Evolutionary conservation across 2,113 vertebrate genomes (phyloP).

Genomic region (Rhipidura dahli): DNA sequence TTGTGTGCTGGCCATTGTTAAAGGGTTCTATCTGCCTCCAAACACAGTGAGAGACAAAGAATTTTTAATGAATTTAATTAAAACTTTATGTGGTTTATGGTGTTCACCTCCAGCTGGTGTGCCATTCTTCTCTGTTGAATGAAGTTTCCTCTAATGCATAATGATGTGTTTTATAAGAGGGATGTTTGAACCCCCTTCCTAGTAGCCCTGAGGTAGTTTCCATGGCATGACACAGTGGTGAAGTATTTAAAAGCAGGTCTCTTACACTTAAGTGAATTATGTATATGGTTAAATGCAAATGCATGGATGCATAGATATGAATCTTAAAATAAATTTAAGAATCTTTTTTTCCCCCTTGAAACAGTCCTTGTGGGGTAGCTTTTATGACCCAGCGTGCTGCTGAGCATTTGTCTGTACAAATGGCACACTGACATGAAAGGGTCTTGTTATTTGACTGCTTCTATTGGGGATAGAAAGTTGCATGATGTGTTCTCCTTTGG

Average conservation of each 20-base stretch:
- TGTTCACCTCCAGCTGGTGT: conserved; percentile 65
- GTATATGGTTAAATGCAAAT: conserved; percentile 50
- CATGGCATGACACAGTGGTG: conserved; percentile 62
- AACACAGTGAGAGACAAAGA: conserved; percentile 70
- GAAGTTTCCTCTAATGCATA: conserved; percentile 68
- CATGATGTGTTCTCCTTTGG: not conserved
- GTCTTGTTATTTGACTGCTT: not conserved
- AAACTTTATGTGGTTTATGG: conserved; percentile 73
- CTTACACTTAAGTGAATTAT: conserved; percentile 54
- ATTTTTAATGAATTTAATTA: conserved; percentile 80
- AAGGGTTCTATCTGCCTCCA: conserved; percentile 70
- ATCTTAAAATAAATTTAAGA: conserved; percentile 50
- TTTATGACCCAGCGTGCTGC: not conserved
- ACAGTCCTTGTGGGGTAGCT: not conserved
- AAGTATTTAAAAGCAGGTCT: conserved; percentile 58
- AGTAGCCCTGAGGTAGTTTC: conserved; percentile 73
- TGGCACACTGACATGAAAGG: not conserved
- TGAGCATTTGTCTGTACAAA: not conserved
- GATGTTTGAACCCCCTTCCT: conserved; percentile 64
- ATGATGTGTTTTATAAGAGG: conserved; percentile 71
- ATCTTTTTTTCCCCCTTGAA: not conserved
- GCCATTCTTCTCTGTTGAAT: conserved; percentile 67
- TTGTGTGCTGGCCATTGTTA: conserved; percentile 71
- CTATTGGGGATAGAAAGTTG: not conserved
- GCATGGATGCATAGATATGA: conserved; percentile 46